phyloP scores from a whole-genome alignment of 2,888 invertebrate species.

The Tenthredo livida region DNA sequence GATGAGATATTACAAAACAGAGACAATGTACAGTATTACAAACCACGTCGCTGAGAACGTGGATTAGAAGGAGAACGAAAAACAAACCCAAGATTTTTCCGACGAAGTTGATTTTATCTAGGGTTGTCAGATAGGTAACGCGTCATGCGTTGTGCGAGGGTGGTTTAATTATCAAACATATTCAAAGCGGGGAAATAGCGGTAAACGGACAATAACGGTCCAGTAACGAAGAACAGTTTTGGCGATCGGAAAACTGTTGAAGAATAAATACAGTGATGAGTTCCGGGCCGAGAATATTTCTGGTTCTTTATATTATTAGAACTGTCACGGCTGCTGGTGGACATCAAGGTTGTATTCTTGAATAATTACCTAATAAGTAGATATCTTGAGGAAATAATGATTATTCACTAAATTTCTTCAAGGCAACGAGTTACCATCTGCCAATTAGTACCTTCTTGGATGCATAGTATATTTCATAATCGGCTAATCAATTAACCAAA shows the following conservation, averaged over 20 bases:
- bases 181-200: not conserved
- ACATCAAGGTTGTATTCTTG: conserved; percentile 40
- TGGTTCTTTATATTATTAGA: conserved; percentile 19
- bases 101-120: not conserved
- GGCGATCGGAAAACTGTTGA: not conserved
- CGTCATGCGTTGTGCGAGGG: not conserved
- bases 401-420: not conserved
- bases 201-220: not conserved
- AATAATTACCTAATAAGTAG: not conserved
- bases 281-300: not conserved
- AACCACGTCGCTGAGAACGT: conserved; percentile 19
- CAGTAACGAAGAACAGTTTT: not conserved
- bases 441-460: not conserved
- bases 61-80: not conserved
- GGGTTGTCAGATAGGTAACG: not conserved
- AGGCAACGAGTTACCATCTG: not conserved
- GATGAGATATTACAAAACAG: conserved; percentile 27
- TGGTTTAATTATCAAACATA: not conserved
- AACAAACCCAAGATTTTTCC: not conserved
- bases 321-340: conserved; percentile 35
- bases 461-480: not conserved
- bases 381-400: not conserved
- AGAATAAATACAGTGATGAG: conserved; percentile 22
- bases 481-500: not conserved
- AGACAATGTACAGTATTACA: conserved; percentile 4